These are phyloP conservation scores for Monochamus saltuarius DNA, from an alignment of 1,140 invertebrate genomes.

Conservation along the genomic window DNA sequence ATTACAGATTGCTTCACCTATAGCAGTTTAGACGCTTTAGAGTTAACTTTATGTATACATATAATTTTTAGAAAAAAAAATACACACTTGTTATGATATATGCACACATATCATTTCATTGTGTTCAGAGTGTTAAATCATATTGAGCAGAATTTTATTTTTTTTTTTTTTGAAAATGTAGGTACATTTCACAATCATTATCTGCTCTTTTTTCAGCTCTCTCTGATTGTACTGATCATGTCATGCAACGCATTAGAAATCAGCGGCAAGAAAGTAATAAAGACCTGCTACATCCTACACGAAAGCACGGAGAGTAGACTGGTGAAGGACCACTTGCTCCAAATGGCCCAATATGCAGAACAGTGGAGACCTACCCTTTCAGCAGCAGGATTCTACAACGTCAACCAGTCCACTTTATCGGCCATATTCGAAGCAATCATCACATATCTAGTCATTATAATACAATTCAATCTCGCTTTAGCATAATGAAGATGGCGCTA, in stretches of 20 bases:
- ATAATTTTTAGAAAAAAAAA: too few species aligned
- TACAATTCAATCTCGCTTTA: slow-evolving; percentile 3
- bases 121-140: too few species aligned
- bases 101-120: too few species aligned
- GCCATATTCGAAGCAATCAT: slow-evolving; percentile 5
- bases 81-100: too few species aligned
- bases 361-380: slow-evolving; percentile 9
- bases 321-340: neutral
- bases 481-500: too few species aligned
- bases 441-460: neutral
- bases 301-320: neutral
- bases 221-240: neutral
- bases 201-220: slow-evolving; percentile 12
- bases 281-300: slow-evolving; percentile 9
- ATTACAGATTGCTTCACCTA: too few species aligned
- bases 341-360: neutral
- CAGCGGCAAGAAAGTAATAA: slow-evolving; percentile 1
- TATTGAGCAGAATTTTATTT: too few species aligned
- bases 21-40: too few species aligned
- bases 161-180: too few species aligned
- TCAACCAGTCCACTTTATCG: slow-evolving; percentile 5
- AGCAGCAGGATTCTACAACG: slow-evolving; percentile 9
- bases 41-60: too few species aligned
- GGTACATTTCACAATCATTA: too few species aligned
- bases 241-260: slow-evolving; percentile 4